phyloP scores from a whole-genome alignment of 35 echinoderm and acorn worm genomes.

The Lytechinus pictus region DNA sequence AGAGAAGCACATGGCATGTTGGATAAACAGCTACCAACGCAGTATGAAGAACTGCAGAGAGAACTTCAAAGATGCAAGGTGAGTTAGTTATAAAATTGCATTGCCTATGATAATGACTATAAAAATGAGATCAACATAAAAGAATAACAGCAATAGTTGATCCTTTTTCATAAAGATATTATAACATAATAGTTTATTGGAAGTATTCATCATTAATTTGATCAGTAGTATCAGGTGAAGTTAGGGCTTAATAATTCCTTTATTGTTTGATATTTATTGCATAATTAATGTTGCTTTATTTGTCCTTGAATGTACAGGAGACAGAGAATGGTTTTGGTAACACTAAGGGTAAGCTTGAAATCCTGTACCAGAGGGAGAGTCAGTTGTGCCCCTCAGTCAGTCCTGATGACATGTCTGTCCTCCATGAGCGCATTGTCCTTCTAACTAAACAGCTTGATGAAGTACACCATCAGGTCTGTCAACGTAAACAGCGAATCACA shows the following conservation, averaged over 20 bases:
- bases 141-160: too few relatives aligned
- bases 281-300: not conserved
- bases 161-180: too few relatives aligned
- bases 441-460: slow-evolving; percentile 97
- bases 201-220: too few relatives aligned
- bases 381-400: slow-evolving; percentile 63
- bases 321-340: slow-evolving; percentile 82
- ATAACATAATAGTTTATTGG: too few relatives aligned
- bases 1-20: slow-evolving; percentile 61
- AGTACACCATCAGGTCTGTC: slow-evolving; percentile 79
- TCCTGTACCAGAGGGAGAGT: slow-evolving; percentile 63
- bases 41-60: slow-evolving; percentile 82
- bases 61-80: slow-evolving; percentile 86
- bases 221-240: too few relatives aligned
- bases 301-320: slow-evolving; percentile 55
- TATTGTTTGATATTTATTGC: too few relatives aligned
- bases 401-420: slow-evolving; percentile 91
- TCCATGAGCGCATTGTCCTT: slow-evolving; percentile 86
- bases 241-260: too few relatives aligned
- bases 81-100: not conserved
- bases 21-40: slow-evolving; percentile 58
- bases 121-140: too few relatives aligned
- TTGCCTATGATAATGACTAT: too few relatives aligned
- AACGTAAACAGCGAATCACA: slow-evolving; percentile 79
- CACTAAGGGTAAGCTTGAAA: slow-evolving; percentile 74